Percentiles rank a stretch among this genome's conserved stretches.
These are phyloP conservation scores for Ectemnius cavifrons DNA, from an alignment of 2,888 invertebrate species.

Conservation along the genomic window DNA sequence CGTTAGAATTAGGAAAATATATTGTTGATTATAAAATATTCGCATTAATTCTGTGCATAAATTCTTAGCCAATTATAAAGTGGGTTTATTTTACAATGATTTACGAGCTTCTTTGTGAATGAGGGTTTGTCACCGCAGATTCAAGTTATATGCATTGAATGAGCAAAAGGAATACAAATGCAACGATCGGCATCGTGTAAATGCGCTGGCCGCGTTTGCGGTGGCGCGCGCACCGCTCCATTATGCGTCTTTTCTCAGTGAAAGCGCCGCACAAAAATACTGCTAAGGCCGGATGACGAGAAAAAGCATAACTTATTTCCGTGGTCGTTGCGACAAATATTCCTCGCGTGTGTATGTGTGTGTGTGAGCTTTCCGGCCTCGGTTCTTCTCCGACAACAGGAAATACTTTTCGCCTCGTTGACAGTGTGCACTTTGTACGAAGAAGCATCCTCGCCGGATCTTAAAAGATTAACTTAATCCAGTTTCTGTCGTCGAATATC, in stretches of 20 bases:
- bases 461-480: no score
- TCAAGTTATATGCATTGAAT: background rate
- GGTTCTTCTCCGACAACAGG: slow-evolving; percentile 48
- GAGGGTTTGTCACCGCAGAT: background rate
- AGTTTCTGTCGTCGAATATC: no score
- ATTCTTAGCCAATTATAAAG: no score
- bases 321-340: slow-evolving; percentile 43
- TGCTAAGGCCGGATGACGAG: slow-evolving; percentile 55
- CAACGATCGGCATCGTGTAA: slow-evolving; percentile 28
- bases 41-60: no score
- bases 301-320: slow-evolving; percentile 56
- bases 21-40: no score
- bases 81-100: no score
- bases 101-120: no score
- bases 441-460: background rate
- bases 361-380: background rate
- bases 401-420: slow-evolving; percentile 51
- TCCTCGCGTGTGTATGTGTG: slow-evolving; percentile 17
- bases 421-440: slow-evolving; percentile 40
- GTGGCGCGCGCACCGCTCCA: slow-evolving; percentile 22
- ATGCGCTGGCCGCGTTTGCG: slow-evolving; percentile 15
- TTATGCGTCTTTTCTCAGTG: slow-evolving; percentile 56
- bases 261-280: slow-evolving; percentile 55
- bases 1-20: no score
- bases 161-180: slow-evolving; percentile 15